Evolutionary conservation across 2,113 vertebrate genomes (phyloP).

Genomic region (Trachemys scripta): DNA sequence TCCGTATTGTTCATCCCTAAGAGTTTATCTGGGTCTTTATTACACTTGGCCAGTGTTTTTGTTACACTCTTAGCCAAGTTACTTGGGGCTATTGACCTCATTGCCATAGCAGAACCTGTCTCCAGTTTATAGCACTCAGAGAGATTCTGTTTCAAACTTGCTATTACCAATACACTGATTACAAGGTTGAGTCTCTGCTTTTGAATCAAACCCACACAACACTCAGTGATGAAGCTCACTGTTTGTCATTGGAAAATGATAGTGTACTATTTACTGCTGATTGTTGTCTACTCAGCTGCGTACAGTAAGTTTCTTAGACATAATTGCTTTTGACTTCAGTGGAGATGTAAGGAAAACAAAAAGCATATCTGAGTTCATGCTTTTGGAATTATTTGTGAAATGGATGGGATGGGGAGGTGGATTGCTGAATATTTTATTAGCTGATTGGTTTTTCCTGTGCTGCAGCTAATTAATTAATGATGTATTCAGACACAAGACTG

Average conservation of each 20-base stretch:
- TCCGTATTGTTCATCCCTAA: background rate
- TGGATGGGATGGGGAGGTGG: background rate
- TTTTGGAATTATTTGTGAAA: background rate
- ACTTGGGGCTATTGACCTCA: background rate
- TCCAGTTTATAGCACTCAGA: background rate
- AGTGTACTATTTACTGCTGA: background rate
- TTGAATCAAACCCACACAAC: background rate
- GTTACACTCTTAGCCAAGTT: background rate
- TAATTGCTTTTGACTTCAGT: background rate
- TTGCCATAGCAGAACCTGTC: fast-evolving
- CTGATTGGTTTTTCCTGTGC: background rate
- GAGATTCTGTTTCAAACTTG: background rate
- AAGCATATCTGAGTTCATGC: background rate
- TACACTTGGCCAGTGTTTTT: background rate
- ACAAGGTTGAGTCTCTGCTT: background rate
- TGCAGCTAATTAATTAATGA: background rate
- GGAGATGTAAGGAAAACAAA: background rate
- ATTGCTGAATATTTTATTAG: background rate
- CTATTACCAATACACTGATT: background rate
- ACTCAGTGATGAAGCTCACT: background rate
- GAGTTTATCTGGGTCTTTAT: background rate
- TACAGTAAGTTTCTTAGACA: background rate
- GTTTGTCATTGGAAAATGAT: background rate
- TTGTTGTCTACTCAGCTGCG: background rate
- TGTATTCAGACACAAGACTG: background rate